Evolutionary conservation across 2,797 vertebrate species (phyloP), one percentile per base, ranked within the genome.

Genomic region (Harpagifer antarcticus): DNA sequence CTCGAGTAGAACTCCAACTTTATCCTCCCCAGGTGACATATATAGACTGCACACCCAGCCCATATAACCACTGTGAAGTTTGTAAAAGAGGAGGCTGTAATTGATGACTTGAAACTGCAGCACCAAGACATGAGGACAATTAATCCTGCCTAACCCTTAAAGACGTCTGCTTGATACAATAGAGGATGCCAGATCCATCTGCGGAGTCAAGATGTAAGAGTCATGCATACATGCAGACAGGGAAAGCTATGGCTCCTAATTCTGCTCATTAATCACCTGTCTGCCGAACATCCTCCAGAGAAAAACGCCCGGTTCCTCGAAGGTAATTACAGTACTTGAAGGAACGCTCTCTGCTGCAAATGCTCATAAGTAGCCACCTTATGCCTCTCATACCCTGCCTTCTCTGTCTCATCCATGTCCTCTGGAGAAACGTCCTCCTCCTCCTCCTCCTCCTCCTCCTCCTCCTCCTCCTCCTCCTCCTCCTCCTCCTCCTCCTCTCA

Each of bases 211-310:
- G 63, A 83, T 85, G 71, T 85, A 78, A 66, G 78, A 74, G 77
- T 68, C 79, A 66, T 76, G 82, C 76, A 74, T 83, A 76, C 73
- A 82, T 74, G 81, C 75, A 68, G 79, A 77, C 82, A 78, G 82
- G 57, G 72, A 82, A 70, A 78, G 72, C 79, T 72, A 63, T 15
- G 65, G 81, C 78, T 86, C 76, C 81, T 88, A 90, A 91, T 92
- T 86, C 83, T 75, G 79, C 82, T 86, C 89, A 90, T 92, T 90
- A 89, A 93, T 91, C 91, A 90, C 86, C 84, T 87, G 89, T 89
- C 86, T 77, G 64, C 70, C 7, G 10, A 76, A 78, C 74, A 65
- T 86, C 74, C 88, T 91, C 81, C 56, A 63, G 77, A 86, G 89
- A 76, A 76, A 83, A 76, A 74, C 16, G 14, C 45, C 37, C 14